Evolutionary conservation across 1,140 invertebrate genomes (phyloP), one percentile per base, ranked within the genome.

Genomic region (Scylla paramamosain): DNA sequence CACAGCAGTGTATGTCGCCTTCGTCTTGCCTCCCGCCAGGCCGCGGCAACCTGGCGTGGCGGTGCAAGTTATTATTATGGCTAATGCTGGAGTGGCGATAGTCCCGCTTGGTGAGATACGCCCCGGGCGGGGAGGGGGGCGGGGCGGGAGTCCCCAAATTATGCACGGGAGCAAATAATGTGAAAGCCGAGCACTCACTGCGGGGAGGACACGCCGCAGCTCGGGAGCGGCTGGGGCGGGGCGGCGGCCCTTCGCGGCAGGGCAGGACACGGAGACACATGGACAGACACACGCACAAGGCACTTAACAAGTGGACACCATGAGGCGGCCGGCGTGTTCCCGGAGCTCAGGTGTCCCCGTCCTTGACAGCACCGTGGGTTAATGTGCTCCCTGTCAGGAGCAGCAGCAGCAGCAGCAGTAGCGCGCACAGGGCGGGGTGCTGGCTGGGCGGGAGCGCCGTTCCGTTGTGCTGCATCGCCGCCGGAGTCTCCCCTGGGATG

Each of bases 401-500:
- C 52, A 20, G 52, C 20, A 77, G 67, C 16, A n/a, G 16, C 32
- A 45, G 39, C 20, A 89, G 32, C 39, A 89, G 32, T 39, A 89
- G 67, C 67, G 31, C 45, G 12, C 48, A 45, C 25, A 91, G 89
- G 3, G n/a, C 10, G 46, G 6, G 46, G 14, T 14, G 89, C 2
- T 8, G 46, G 46, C n/a, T 2, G n/a, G 6, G n/a, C 6, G 31
- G 89, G 25, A 3, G n/a, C 14, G 89, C 45, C 46, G 46, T 25
- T 25, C 46, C 89, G 46, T 59, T 91, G 46, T 48, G 48, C n/a
- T 91, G 89, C 89, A 91, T 91, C 10, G 89, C 89, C 29, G 89
- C 89, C 59, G 89, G 89, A n/a, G 89, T 59, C 46, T 91, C 89
- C 16, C 89, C 89, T 91, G 89, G 16, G 39, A 46, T 12, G 31